These are phyloP conservation scores for Drosophila seguyi DNA, from an alignment of 1,140 invertebrate genomes.

Conservation along the genomic window DNA sequence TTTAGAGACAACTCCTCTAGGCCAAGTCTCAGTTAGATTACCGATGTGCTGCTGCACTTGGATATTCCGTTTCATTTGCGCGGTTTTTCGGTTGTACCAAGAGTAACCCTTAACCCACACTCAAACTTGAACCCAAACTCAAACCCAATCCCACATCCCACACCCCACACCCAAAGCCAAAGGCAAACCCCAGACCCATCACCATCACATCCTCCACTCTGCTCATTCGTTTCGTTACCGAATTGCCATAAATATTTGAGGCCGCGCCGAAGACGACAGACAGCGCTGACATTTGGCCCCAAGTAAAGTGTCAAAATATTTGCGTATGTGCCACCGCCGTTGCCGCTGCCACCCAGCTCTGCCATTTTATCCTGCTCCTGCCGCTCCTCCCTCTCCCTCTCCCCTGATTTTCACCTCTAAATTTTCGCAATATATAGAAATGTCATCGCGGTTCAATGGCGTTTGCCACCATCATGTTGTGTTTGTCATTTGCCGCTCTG, in stretches of 20 bases:
- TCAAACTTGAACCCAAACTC: too few relatives aligned
- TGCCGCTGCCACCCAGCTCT: slow-evolving; percentile 26
- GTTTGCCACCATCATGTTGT: slow-evolving; percentile 50
- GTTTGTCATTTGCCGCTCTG: slow-evolving; percentile 64
- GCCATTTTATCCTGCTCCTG: slow-evolving; percentile 10
- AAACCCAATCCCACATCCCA: too few relatives aligned
- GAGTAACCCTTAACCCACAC: not conserved
- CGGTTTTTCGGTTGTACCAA: slow-evolving; percentile 50
- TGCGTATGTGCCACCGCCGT: slow-evolving; percentile 30
- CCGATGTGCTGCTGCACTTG: slow-evolving; percentile 34
- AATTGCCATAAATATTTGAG: slow-evolving; percentile 64
- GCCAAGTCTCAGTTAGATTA: slow-evolving; percentile 22
- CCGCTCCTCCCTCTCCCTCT: not conserved
- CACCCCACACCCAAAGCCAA: not conserved
- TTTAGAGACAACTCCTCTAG: not conserved
- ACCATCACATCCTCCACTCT: slow-evolving; percentile 18
- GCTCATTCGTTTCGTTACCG: slow-evolving; percentile 41
- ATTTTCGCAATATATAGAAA: slow-evolving; percentile 55
- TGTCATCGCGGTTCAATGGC: slow-evolving; percentile 79
- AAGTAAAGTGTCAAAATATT: slow-evolving; percentile 81
- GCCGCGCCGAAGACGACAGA: slow-evolving; percentile 47
- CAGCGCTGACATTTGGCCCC: slow-evolving; percentile 47
- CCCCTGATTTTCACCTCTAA: not conserved
- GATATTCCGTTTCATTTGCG: slow-evolving; percentile 70
- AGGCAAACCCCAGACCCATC: not conserved